phyloP scores from a whole-genome alignment of 2,888 invertebrate genomes.

The Eupithecia dodoneata region DNA sequence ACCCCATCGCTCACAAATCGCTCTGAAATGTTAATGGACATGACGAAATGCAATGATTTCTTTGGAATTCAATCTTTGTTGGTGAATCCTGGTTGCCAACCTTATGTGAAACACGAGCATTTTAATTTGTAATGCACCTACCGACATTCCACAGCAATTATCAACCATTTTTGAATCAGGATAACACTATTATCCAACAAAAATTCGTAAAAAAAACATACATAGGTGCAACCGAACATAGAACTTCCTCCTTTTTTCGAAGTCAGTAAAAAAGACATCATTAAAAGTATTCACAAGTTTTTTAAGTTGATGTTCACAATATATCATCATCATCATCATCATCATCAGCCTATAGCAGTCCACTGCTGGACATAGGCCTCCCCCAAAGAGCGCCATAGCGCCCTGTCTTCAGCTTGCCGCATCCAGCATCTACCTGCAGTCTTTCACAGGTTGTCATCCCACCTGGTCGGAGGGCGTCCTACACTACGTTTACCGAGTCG shows the following conservation, averaged over 20 bases:
- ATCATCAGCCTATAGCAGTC: too few relatives aligned
- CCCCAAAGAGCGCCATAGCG: too few relatives aligned
- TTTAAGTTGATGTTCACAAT: too few relatives aligned
- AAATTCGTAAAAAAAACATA: not conserved
- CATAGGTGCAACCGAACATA: too few relatives aligned
- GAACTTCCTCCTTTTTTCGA: too few relatives aligned
- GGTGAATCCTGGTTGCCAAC: not conserved
- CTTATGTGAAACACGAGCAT: not conserved
- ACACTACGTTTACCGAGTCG: too few relatives aligned
- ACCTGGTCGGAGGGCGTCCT: too few relatives aligned
- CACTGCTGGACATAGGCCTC: too few relatives aligned
- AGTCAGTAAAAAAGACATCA: not conserved
- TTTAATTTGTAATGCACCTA: not conserved
- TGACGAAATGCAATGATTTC: conserved; percentile 54
- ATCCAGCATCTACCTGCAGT: too few relatives aligned
- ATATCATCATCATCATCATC: too few relatives aligned
- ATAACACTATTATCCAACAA: not conserved
- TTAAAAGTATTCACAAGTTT: not conserved
- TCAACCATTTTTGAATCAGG: not conserved
- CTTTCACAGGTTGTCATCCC: too few relatives aligned
- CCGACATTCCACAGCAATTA: not conserved
- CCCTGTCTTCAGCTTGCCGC: too few relatives aligned
- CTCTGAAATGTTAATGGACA: conserved; percentile 70
- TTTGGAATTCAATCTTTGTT: not conserved
- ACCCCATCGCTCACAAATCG: conserved; percentile 58